phyloP scores from a whole-genome alignment of 2,888 invertebrate genomes.

The Brachylomia viminalis region DNA sequence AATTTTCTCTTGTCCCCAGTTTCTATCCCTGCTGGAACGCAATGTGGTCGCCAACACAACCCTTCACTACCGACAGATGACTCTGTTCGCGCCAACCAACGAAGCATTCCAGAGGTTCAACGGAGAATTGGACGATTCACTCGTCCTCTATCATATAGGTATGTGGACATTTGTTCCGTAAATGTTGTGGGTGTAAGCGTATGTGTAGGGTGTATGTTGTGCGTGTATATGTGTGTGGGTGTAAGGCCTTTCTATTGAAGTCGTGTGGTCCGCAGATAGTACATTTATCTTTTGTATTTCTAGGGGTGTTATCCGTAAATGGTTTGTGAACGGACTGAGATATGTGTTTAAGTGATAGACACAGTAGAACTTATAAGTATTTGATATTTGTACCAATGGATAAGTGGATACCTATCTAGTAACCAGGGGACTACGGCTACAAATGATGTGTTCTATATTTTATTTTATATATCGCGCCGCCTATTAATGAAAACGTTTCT shows the following conservation, averaged over 20 bases:
- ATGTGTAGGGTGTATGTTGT: slow-evolving; percentile 2
- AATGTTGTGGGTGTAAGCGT: slow-evolving; percentile 13
- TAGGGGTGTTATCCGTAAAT: slow-evolving; percentile 24
- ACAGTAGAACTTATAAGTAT: background rate
- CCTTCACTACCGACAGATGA: slow-evolving; percentile 93
- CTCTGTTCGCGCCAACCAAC: slow-evolving; percentile 97
- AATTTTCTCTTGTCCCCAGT: slow-evolving; percentile 91
- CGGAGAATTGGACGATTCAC: slow-evolving; percentile 89
- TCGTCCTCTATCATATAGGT: slow-evolving; percentile 96
- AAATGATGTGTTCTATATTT: no score
- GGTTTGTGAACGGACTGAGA: slow-evolving; percentile 6
- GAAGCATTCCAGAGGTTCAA: slow-evolving; percentile 95
- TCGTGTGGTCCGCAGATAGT: slow-evolving; percentile 20
- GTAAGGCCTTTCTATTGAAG: slow-evolving; percentile 24
- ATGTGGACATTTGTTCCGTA: slow-evolving; percentile 83
- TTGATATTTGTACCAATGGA: background rate
- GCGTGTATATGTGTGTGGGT: background rate
- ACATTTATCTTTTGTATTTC: slow-evolving; percentile 32
- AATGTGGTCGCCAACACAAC: slow-evolving; percentile 94
- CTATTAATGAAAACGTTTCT: background rate
- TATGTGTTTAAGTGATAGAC: slow-evolving; percentile 13
- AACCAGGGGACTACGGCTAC: background rate
- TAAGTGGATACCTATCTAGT: background rate
- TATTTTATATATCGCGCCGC: no score
- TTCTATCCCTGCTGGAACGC: slow-evolving; percentile 93